phyloP scores from a whole-genome alignment of 2,888 invertebrate genomes.

The Prenolepis imparis region DNA sequence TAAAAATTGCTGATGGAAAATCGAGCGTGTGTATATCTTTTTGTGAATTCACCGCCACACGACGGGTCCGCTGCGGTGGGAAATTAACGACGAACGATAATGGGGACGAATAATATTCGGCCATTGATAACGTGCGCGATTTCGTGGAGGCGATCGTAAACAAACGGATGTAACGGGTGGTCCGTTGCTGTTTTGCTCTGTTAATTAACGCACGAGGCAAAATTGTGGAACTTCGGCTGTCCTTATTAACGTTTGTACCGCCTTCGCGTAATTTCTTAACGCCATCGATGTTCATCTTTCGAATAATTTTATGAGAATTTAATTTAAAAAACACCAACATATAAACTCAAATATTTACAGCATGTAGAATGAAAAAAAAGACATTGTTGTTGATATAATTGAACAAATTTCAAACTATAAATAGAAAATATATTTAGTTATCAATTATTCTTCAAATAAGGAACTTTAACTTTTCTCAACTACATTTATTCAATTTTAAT shows the following conservation, averaged over 20 bases:
- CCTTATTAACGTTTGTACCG: conserved; percentile 28
- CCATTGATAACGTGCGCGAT: conserved; percentile 57
- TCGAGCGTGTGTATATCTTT: conserved; percentile 50
- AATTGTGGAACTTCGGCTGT: background rate
- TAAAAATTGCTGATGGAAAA: conserved; percentile 46
- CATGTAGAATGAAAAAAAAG: background rate
- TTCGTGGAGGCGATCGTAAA: conserved; percentile 28
- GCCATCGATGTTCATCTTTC: background rate
- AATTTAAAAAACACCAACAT: background rate
- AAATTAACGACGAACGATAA: conserved; percentile 57
- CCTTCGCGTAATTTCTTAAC: conserved; percentile 8
- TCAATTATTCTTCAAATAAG: background rate
- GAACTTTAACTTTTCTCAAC: background rate
- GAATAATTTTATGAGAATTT: conserved; percentile 10
- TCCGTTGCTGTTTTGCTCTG: background rate
- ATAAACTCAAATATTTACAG: too few relatives aligned
- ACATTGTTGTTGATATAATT: background rate
- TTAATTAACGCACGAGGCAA: conserved; percentile 26
- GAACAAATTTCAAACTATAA: background rate
- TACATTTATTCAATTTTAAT: background rate
- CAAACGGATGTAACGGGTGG: conserved; percentile 57
- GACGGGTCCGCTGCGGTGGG: conserved; percentile 31
- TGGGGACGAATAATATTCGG: conserved; percentile 53
- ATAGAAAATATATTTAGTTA: background rate
- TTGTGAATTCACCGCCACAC: conserved; percentile 47